Conservation (phyloP, 2,113 vertebrate species). For the Oceanodroma tethys region DNA sequence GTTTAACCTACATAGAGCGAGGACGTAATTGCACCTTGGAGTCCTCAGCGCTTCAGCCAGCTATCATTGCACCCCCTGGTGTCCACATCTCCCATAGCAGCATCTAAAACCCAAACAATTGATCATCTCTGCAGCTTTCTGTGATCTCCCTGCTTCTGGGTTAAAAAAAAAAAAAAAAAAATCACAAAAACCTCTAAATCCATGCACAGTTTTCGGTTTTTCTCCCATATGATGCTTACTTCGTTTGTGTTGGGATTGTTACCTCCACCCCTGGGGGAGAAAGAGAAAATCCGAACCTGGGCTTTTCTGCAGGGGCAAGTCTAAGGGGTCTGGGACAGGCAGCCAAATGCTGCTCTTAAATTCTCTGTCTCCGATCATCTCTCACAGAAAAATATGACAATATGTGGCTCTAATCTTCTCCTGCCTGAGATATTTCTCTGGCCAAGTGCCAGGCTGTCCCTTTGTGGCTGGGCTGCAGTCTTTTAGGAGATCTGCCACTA, state of each 20-base stretch:
- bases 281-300: neutral
- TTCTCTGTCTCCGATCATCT: neutral
- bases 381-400: neutral
- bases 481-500: neutral
- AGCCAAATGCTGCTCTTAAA: neutral
- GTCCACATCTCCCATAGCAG: neutral
- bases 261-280: neutral
- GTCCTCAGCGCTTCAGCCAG: neutral
- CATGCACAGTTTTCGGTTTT: neutral
- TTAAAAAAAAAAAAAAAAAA: neutral
- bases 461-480: neutral
- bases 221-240: neutral
- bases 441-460: neutral
- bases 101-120: accelerated
- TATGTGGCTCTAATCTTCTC: neutral
- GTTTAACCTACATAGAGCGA: neutral
- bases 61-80: slow-evolving; percentile 10
- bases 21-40: neutral
- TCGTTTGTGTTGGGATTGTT: neutral
- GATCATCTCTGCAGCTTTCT: neutral
- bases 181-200: neutral
- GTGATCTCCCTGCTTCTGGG: neutral
- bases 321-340: neutral
- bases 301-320: neutral
- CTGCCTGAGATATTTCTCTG: neutral